Conservation (phyloP, 2,113 vertebrate species). For the Gulo gulo region DNA sequence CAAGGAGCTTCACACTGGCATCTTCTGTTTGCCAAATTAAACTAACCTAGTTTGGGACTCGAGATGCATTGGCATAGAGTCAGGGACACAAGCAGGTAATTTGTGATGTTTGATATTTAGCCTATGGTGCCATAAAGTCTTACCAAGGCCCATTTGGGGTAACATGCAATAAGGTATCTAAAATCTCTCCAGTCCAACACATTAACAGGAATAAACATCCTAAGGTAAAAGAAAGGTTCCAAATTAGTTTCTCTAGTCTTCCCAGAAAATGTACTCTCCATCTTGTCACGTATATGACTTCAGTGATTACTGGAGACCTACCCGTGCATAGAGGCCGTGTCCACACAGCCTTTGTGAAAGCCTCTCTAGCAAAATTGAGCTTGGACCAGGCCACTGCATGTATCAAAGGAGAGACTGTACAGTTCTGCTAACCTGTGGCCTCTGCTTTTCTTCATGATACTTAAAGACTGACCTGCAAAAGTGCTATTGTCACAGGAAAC, state of each 20-base stretch:
- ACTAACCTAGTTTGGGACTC: neutral
- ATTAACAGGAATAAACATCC: neutral
- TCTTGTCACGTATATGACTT: neutral
- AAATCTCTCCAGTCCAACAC: neutral
- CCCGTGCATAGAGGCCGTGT: rapidly evolving
- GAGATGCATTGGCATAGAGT: neutral
- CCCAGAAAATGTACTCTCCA: neutral
- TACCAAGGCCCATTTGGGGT: neutral
- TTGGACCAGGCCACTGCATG: neutral
- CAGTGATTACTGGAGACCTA: neutral
- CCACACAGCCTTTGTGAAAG: neutral
- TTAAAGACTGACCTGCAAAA: neutral
- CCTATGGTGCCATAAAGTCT: neutral
- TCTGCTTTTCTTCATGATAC: neutral
- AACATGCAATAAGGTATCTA: neutral
- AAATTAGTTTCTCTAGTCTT: neutral
- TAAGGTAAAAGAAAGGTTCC: neutral
- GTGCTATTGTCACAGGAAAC: neutral
- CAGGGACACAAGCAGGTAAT: neutral
- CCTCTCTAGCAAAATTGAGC: neutral
- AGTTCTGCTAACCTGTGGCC: neutral
- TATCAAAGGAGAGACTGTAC: neutral
- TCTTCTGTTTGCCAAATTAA: neutral
- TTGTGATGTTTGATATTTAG: neutral
- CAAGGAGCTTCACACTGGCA: neutral